phyloP scores from a whole-genome alignment of 2,888 invertebrate genomes.

The Baccha elongata region DNA sequence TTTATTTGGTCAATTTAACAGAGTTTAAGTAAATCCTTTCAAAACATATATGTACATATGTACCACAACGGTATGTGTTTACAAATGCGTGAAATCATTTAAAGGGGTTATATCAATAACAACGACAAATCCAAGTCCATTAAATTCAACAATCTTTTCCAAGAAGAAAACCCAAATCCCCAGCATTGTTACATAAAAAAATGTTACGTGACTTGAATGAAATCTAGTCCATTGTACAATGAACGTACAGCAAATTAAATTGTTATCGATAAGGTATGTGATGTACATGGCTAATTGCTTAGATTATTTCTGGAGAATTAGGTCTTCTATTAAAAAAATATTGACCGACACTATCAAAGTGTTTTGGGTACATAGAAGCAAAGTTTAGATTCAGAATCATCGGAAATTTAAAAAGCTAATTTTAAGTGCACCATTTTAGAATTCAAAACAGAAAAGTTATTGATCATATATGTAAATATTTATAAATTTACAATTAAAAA shows the following conservation, averaged over 20 bases:
- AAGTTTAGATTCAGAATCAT: no score
- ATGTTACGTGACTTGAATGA: constrained; percentile 59
- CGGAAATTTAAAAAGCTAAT: no score
- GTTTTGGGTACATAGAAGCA: not conserved
- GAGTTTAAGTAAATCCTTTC: no score
- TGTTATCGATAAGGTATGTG: constrained; percentile 50
- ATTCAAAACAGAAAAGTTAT: no score
- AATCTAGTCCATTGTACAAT: constrained; percentile 36
- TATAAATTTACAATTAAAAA: no score
- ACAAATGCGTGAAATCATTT: not conserved
- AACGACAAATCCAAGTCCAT: not conserved
- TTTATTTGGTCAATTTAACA: not conserved
- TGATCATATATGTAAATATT: no score
- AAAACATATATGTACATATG: no score
- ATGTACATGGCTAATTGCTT: constrained; percentile 62
- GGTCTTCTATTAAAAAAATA: not conserved
- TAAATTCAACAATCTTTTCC: no score
- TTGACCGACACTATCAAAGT: not conserved
- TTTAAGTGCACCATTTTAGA: no score
- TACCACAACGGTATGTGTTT: no score
- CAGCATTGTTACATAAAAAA: no score
- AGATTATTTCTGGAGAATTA: not conserved
- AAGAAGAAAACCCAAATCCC: no score
- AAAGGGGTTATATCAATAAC: not conserved
- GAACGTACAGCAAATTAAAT: constrained; percentile 52